These are phyloP conservation scores for Lochmaea capreae DNA, from an alignment of 2,888 invertebrate species.

Conservation along the genomic window DNA sequence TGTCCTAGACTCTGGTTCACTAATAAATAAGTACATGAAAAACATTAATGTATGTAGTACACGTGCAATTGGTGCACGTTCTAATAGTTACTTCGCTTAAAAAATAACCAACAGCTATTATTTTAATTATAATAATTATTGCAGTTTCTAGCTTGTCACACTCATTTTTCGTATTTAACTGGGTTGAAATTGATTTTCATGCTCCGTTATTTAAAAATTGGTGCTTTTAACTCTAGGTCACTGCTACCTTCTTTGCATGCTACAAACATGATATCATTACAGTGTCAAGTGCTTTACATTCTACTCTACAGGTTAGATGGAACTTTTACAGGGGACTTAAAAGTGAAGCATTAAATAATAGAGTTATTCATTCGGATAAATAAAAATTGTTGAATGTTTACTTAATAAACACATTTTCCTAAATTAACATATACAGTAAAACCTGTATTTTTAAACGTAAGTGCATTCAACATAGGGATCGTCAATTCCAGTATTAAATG, in stretches of 20 bases:
- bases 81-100: background rate
- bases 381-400: too few species aligned
- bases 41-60: background rate
- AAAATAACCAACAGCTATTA: background rate
- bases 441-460: too few species aligned
- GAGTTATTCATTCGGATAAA: background rate
- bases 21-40: background rate
- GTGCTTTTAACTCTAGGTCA: background rate
- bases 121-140: background rate
- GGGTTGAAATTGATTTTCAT: background rate
- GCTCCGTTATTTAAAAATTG: background rate
- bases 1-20: background rate
- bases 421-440: too few species aligned
- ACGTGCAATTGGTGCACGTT: background rate
- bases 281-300: background rate
- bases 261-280: background rate
- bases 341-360: background rate
- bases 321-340: background rate
- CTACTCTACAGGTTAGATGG: background rate
- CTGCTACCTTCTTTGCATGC: background rate
- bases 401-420: too few species aligned
- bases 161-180: background rate
- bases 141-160: background rate
- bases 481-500: too few species aligned
- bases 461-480: too few species aligned